phyloP scores from a whole-genome alignment of 2,113 vertebrate species.

The Pseudolaguvia tuberculata region DNA sequence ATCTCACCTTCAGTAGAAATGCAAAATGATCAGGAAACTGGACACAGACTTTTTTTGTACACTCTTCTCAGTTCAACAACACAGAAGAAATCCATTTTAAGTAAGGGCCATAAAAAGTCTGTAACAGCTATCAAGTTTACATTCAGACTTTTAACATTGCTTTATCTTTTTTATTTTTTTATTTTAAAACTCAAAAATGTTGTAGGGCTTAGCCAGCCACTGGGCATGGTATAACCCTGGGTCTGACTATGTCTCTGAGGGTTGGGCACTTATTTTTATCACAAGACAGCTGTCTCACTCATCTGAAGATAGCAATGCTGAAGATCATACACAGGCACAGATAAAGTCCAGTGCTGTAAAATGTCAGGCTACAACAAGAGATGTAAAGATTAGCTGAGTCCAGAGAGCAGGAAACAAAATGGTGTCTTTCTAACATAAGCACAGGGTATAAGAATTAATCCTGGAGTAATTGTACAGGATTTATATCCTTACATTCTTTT shows the following conservation, averaged over 20 bases:
- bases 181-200: background rate
- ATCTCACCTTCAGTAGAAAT: slow-evolving; percentile 28
- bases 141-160: no score
- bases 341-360: slow-evolving; percentile 22
- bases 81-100: no score
- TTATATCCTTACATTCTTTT: background rate
- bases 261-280: slow-evolving; percentile 21
- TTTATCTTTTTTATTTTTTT: no score
- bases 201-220: background rate
- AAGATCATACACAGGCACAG: slow-evolving; percentile 17
- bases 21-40: slow-evolving; percentile 41
- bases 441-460: background rate
- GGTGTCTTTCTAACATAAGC: slow-evolving; percentile 33
- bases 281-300: slow-evolving; percentile 31
- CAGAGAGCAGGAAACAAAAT: slow-evolving; percentile 13
- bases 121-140: no score
- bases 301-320: slow-evolving; percentile 7
- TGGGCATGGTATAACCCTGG: slow-evolving; percentile 8
- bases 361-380: slow-evolving; percentile 29
- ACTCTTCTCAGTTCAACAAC: slow-evolving; percentile 35
- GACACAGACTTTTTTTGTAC: slow-evolving; percentile 31
- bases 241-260: background rate
- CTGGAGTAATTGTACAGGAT: background rate
- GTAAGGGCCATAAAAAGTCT: background rate
- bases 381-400: slow-evolving; percentile 34